These are phyloP conservation scores for Antechinus stuartii DNA, from an alignment of 2,113 vertebrate species.

Conservation along the genomic window DNA sequence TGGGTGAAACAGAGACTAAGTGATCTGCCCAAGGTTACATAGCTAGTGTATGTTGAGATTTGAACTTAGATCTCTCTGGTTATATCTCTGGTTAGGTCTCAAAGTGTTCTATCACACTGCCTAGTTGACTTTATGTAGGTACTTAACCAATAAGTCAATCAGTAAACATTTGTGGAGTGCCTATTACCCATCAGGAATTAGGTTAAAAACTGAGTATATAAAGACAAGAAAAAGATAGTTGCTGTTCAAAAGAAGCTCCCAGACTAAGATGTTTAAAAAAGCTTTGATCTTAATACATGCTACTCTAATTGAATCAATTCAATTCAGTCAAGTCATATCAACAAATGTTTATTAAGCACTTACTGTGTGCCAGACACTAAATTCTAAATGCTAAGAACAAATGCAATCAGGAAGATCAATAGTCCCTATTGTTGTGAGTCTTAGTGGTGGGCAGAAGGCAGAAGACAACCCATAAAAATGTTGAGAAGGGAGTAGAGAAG, in stretches of 20 bases:
- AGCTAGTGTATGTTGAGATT: background rate
- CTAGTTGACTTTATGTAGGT: background rate
- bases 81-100: background rate
- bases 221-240: background rate
- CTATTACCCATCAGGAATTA: background rate
- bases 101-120: background rate
- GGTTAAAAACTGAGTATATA: background rate
- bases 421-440: background rate
- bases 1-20: background rate
- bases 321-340: background rate
- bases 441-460: background rate
- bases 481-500: background rate
- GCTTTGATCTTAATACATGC: background rate
- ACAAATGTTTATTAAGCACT: background rate
- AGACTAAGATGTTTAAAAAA: background rate
- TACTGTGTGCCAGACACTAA: background rate
- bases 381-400: background rate
- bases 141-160: background rate
- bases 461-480: background rate
- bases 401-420: background rate
- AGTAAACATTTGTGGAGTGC: background rate
- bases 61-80: background rate
- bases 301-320: no score
- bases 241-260: background rate
- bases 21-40: background rate